Conservation (phyloP, 1,140 invertebrate species). For the Brachionus asplanchnoidis region DNA sequence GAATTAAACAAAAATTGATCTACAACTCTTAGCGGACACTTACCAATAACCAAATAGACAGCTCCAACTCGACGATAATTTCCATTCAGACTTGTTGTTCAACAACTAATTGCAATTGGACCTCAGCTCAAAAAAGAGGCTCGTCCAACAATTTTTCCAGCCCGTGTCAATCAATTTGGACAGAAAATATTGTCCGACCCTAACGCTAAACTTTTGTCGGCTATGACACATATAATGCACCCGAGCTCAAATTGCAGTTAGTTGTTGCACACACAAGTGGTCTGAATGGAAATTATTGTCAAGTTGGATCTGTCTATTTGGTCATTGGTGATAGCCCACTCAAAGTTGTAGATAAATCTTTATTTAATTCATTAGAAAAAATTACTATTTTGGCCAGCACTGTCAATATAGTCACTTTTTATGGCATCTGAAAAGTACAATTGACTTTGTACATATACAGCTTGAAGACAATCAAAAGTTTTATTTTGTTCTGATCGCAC, state of each 20-base stretch:
- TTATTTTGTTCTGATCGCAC: no score
- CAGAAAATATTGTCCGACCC: neutral
- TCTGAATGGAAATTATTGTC: conserved; percentile 1
- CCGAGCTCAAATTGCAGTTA: neutral
- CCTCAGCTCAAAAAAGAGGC: neutral
- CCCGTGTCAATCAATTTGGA: neutral
- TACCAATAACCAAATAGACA: neutral
- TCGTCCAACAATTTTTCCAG: neutral
- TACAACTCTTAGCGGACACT: neutral
- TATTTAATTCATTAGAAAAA: neutral
- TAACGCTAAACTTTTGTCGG: neutral
- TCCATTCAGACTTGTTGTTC: neutral
- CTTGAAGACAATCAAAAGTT: no score
- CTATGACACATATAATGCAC: neutral
- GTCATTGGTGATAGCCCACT: neutral
- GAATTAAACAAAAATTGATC: neutral
- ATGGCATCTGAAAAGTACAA: no score
- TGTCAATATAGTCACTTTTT: no score
- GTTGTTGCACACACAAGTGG: neutral
- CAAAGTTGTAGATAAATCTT: neutral
- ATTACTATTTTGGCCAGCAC: no score
- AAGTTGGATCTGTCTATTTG: neutral
- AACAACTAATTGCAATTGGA: conserved; percentile 12
- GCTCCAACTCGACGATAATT: neutral
- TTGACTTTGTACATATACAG: no score